Conservation (phyloP, 2,113 vertebrate species). For the Varanus komodoensis region DNA sequence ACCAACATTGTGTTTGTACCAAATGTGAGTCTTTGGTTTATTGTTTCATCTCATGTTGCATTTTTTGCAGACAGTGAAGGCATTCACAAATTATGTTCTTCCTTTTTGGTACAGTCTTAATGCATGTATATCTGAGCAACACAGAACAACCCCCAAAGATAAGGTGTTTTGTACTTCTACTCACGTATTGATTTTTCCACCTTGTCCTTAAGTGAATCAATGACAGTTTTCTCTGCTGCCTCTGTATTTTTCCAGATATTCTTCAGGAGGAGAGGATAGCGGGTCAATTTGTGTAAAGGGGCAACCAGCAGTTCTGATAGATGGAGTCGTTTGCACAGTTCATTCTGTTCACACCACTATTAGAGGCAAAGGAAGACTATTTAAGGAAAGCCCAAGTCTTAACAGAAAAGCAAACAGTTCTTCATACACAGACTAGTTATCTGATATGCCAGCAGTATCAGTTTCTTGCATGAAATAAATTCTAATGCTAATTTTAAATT, state of each 20-base stretch:
- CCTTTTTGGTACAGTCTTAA: background rate
- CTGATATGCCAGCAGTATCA: background rate
- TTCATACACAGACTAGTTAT: background rate
- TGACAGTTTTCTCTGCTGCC: constrained; percentile 73
- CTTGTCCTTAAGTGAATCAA: constrained; percentile 83
- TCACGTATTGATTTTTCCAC: constrained; percentile 90
- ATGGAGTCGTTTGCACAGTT: constrained; percentile 84
- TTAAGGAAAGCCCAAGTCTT: background rate
- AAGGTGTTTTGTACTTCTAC: constrained; percentile 54
- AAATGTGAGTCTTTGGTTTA: background rate
- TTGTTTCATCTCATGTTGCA: background rate
- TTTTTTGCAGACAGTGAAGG: background rate
- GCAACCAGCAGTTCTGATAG: constrained; percentile 88
- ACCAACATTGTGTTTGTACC: background rate
- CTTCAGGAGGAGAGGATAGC: constrained; percentile 87
- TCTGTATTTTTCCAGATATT: constrained; percentile 84
- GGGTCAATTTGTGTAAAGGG: constrained; percentile 85
- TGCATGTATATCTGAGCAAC: background rate
- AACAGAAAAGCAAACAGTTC: background rate
- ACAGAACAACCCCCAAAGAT: background rate
- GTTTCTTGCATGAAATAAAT: background rate
- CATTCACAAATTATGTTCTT: background rate
- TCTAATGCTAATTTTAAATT: background rate
- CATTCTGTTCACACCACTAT: constrained; percentile 89
- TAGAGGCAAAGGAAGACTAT: constrained; percentile 42